Evolutionary conservation across 2,797 vertebrate genomes (phyloP).

Genomic region (Aphelocoma californica): DNA sequence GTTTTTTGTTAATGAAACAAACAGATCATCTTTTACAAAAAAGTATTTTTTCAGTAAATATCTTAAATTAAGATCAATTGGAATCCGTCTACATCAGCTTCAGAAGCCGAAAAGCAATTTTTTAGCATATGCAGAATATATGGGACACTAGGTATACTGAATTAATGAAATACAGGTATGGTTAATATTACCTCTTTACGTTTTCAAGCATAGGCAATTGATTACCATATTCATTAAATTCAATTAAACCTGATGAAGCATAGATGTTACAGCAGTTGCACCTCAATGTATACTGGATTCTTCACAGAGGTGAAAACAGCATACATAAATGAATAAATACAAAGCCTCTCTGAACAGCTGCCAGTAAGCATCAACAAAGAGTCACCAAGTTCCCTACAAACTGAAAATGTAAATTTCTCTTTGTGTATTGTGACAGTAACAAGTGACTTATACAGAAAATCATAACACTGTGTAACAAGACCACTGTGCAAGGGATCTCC

Average conservation of each 20-base stretch:
- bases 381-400: not conserved
- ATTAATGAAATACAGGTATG: not conserved
- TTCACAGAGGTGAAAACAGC: not conserved
- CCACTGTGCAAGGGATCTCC: not conserved
- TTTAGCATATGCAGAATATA: not conserved
- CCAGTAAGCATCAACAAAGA: not conserved
- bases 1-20: not conserved
- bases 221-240: not conserved
- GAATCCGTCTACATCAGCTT: not conserved
- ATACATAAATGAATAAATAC: not conserved
- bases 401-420: not conserved
- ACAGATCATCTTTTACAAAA: not conserved
- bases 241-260: not conserved
- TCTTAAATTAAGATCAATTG: not conserved
- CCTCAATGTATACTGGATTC: not conserved
- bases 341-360: not conserved
- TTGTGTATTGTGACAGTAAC: not conserved
- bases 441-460: not conserved
- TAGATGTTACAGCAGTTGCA: not conserved
- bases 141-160: not conserved
- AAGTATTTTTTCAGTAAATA: not conserved
- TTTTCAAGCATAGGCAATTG: not conserved
- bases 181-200: not conserved
- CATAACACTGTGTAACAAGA: not conserved
- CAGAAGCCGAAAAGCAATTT: not conserved